phyloP scores from a whole-genome alignment of 2,888 invertebrate species.

The Brachyptera risi region DNA sequence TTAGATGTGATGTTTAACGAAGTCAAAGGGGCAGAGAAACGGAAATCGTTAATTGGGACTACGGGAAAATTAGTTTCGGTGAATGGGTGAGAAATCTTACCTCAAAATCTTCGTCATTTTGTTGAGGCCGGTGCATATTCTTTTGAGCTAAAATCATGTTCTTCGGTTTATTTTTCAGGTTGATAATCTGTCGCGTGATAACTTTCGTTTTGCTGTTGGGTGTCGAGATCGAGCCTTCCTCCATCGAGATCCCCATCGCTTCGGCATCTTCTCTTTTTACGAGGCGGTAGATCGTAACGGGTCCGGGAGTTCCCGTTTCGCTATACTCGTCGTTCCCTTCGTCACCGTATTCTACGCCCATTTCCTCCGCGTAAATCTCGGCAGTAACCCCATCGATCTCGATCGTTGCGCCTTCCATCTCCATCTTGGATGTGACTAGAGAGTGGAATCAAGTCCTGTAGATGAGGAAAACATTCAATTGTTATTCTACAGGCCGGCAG shows the following conservation, averaged over 20 bases:
- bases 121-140: too few relatives aligned
- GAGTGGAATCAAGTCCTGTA: too few relatives aligned
- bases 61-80: too few relatives aligned
- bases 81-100: too few relatives aligned
- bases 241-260: constrained; percentile 3
- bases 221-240: constrained; percentile 6
- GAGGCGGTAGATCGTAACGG: constrained; percentile 10
- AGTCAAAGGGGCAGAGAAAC: too few relatives aligned
- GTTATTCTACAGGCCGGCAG: too few relatives aligned
- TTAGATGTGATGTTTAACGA: too few relatives aligned
- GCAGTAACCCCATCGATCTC: neutral
- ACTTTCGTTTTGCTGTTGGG: constrained; percentile 3
- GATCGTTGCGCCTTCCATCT: neutral
- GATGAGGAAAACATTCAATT: too few relatives aligned
- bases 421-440: too few relatives aligned
- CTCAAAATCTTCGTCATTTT: too few relatives aligned
- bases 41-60: too few relatives aligned
- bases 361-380: constrained; percentile 11
- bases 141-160: neutral
- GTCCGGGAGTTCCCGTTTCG: neutral
- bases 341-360: neutral
- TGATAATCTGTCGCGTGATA: constrained; percentile 1
- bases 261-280: constrained; percentile 4
- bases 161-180: neutral
- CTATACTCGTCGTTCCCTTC: neutral